phyloP scores from a whole-genome alignment of 1,140 invertebrate genomes.

The Bombus waltoni region DNA sequence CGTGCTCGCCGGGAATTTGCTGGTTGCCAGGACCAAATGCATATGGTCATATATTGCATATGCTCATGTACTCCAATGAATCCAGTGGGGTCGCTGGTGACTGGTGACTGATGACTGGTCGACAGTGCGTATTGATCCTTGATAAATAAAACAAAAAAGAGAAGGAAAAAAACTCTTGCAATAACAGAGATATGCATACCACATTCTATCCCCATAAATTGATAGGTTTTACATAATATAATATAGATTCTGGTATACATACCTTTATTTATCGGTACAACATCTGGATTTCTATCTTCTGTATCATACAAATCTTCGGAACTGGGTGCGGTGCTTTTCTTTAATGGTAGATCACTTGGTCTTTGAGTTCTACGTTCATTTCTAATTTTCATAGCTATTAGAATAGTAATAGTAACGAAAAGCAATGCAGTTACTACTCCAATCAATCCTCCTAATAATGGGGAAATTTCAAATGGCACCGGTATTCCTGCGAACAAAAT shows the following conservation, averaged over 20 bases:
- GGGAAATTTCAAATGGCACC: conserved; percentile 88
- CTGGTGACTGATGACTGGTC: neutral
- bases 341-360: conserved; percentile 86
- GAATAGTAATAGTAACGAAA: conserved; percentile 87
- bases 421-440: conserved; percentile 88
- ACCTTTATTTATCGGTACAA: conserved; percentile 94
- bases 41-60: too few species aligned
- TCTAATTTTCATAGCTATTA: conserved; percentile 87
- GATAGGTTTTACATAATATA: neutral
- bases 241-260: conserved; percentile 39
- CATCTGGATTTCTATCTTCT: conserved; percentile 93
- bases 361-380: conserved; percentile 83
- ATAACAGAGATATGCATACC: too few species aligned
- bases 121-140: too few species aligned
- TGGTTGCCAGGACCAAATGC: too few species aligned
- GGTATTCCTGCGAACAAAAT: conserved; percentile 84
- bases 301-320: conserved; percentile 87
- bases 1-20: too few species aligned
- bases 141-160: neutral
- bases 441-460: conserved; percentile 89
- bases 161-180: neutral
- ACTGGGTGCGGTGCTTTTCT: conserved; percentile 87
- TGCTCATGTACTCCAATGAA: too few species aligned
- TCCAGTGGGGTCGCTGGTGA: too few species aligned
- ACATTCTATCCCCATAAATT: too few species aligned